These are phyloP conservation scores for Engystomops pustulosus DNA, from an alignment of 2,113 vertebrate species.

Conservation along the genomic window DNA sequence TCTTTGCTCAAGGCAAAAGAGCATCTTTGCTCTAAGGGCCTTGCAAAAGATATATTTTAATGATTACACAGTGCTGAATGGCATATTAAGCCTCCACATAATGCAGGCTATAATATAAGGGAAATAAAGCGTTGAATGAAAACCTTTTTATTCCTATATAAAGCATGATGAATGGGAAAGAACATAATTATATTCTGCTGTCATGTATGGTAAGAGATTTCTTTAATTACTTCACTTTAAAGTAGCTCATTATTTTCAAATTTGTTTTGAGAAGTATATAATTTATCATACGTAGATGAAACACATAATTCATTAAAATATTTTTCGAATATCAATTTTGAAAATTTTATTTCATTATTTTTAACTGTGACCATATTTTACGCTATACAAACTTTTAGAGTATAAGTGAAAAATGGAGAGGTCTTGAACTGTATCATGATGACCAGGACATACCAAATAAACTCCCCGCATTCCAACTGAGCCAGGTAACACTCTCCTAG, in stretches of 20 bases:
- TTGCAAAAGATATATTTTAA: constrained; percentile 15
- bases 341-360: background rate
- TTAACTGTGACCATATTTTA: background rate
- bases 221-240: constrained; percentile 4
- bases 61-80: background rate
- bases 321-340: background rate
- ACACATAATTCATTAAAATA: background rate
- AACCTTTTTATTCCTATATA: background rate
- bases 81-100: background rate
- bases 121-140: background rate
- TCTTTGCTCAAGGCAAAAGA: constrained; percentile 12
- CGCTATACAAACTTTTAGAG: too few species aligned
- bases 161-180: constrained; percentile 1
- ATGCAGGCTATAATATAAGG: background rate
- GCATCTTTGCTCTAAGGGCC: background rate
- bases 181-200: background rate
- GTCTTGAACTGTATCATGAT: too few species aligned
- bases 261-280: background rate
- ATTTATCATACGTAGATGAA: background rate
- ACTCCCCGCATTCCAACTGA: too few species aligned
- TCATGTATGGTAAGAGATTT: background rate
- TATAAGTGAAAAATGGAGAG: too few species aligned
- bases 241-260: constrained; percentile 3
- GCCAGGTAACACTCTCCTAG: too few species aligned
- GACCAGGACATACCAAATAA: too few species aligned